Percentiles rank a stretch among this genome's conserved stretches.
phyloP scores from a whole-genome alignment of 2,797 vertebrate species.

The Acanthornis magna region DNA sequence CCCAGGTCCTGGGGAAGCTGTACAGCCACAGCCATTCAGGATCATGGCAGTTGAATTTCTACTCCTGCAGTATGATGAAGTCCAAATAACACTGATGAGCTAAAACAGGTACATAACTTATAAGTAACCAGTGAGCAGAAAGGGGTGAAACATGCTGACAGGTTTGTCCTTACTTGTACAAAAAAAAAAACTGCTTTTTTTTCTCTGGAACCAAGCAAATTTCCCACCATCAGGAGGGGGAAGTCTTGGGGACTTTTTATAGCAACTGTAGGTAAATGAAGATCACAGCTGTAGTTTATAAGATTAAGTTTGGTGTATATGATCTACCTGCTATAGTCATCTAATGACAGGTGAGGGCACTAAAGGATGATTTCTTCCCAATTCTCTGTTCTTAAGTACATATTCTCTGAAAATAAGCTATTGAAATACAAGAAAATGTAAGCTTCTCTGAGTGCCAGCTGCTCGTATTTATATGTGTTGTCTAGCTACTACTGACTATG shows the following conservation, averaged over 20 bases:
- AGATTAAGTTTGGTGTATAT: rapidly evolving
- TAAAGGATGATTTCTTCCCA: neutral
- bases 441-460: neutral
- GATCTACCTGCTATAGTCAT: neutral
- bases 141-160: neutral
- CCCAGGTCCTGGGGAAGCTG: neutral
- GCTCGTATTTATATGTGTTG: neutral
- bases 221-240: neutral
- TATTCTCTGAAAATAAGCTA: neutral
- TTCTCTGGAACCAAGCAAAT: neutral
- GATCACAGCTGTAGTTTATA: neutral
- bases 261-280: neutral
- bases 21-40: rapidly evolving
- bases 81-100: no score
- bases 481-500: neutral
- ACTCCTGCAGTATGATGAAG: neutral
- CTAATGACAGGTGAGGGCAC: neutral
- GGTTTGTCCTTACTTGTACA: neutral
- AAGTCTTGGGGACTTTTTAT: no score
- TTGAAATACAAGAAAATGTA: neutral
- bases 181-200: neutral
- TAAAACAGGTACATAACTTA: neutral
- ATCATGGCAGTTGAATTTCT: neutral
- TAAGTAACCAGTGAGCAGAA: neutral
- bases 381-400: neutral